Evolutionary conservation across 2,797 vertebrate genomes (phyloP).

Genomic region (Distichodus sexfasciatus): DNA sequence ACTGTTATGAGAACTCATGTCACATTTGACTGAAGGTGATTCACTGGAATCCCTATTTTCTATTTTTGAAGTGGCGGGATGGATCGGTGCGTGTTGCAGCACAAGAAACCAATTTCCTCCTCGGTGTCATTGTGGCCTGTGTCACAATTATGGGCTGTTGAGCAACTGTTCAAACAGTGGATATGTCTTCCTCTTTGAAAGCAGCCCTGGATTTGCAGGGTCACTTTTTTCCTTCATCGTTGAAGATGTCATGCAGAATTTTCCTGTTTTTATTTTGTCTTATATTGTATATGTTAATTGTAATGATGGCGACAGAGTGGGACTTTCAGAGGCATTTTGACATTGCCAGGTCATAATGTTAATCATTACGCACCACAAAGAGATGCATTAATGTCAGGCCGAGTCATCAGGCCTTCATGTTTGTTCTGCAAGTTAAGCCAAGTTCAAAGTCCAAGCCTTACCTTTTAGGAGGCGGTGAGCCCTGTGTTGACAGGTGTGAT

Average conservation of each 20-base stretch:
- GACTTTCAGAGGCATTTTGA: not conserved
- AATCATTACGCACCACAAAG: constrained; percentile 24
- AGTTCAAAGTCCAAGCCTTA: constrained; percentile 20
- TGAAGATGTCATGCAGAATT: too few relatives aligned
- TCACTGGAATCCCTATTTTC: too few relatives aligned
- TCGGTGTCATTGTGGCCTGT: constrained; percentile 26
- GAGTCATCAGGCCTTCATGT: too few relatives aligned
- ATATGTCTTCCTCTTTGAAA: not conserved
- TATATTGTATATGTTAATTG: too few relatives aligned
- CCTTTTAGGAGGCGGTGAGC: not conserved
- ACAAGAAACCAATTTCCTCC: constrained; percentile 22
- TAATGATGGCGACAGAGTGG: too few relatives aligned
- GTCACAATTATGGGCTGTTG: not conserved
- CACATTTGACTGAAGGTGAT: too few relatives aligned
- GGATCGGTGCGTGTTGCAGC: constrained; percentile 14
- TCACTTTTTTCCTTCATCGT: too few relatives aligned
- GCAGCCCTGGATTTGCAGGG: not conserved
- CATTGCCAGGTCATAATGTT: constrained; percentile 7
- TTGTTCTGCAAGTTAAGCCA: constrained; percentile 10
- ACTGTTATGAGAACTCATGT: too few relatives aligned
- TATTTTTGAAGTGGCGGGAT: not conserved
- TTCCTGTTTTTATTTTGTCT: too few relatives aligned
- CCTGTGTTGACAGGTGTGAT: constrained; percentile 8
- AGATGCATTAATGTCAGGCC: too few relatives aligned
- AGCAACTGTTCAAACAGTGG: not conserved